Conservation (phyloP, 1,140 invertebrate genomes). For the Lasaia peninsularis region DNA sequence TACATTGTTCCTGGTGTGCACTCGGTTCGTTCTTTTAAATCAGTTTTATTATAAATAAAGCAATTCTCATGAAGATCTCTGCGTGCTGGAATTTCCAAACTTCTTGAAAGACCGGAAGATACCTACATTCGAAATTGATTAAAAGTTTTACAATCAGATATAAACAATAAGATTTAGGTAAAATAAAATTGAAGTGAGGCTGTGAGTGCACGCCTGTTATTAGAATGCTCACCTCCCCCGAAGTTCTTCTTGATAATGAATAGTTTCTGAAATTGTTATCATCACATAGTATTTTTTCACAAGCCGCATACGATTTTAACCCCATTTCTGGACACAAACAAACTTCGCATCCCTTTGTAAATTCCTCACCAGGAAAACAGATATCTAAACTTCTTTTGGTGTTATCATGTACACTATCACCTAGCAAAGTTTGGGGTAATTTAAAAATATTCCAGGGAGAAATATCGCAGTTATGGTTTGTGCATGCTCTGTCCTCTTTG, state of each 20-base stretch:
- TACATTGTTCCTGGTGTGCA: conserved; percentile 53
- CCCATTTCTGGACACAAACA: conserved; percentile 61
- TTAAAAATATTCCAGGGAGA: conserved; percentile 48
- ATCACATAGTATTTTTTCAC: conserved; percentile 42
- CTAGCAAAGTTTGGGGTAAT: conserved; percentile 38
- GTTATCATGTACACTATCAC: conserved; percentile 28
- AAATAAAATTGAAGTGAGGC: too few species aligned
- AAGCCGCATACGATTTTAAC: conserved; percentile 48
- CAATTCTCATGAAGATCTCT: conserved; percentile 14
- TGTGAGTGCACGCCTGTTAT: too few species aligned
- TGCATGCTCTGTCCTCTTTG: conserved; percentile 61
- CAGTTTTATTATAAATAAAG: conserved; percentile 13
- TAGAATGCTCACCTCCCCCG: not conserved
- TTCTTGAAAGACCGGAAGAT: not conserved
- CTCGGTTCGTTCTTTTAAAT: conserved; percentile 20
- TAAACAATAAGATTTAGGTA: too few species aligned
- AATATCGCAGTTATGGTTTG: conserved; percentile 44
- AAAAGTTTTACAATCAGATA: too few species aligned
- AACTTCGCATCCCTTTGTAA: conserved; percentile 46
- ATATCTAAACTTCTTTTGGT: conserved; percentile 42
- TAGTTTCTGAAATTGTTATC: not conserved
- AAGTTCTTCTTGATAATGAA: not conserved
- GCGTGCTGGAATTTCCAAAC: not conserved
- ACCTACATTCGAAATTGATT: not conserved
- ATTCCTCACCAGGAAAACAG: conserved; percentile 63